Evolutionary conservation across 2,888 invertebrate species (phyloP), one percentile per base, ranked within the genome.

Genomic region (Nebria brevicollis): DNA sequence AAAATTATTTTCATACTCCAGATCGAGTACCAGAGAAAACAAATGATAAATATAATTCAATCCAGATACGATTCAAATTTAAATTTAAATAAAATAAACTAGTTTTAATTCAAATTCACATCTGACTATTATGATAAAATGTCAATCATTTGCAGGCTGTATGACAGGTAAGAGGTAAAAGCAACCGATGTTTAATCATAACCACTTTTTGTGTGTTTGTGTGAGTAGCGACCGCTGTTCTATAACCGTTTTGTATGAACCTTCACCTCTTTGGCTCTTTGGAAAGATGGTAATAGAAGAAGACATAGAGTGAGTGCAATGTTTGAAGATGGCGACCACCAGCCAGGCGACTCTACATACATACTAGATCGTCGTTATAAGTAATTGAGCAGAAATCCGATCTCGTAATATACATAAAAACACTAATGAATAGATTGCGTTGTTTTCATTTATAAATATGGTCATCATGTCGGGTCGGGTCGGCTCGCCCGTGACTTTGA

Each of bases 331-430:
- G 72, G 72, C 72, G 72, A 72, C 72, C 72, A 72, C 72, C 72
- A 72, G 72, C 41, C 72, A 42, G 54, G 54, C 54, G 54, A 54
- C 54, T 25, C 20, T 68, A 68, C 26, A 68, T 20, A 68, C 68
- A 26, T 66, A 66, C 4, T 66, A n/a, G 66, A 66, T 66, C n/a
- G 15, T 68, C 20, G 68, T 26, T 20, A 68, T 26, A 68, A 68
- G 74, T 74, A 74, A 74, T 74, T 74, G 74, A 43, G 74, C 74
- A 74, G 74, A 74, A 74, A 43, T 74, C 74, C 74, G 74, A 74
- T 74, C 54, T 54, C 54, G 54, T 54, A 54, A 54, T 54, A 54
- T 54, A 54, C 34, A 34, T 34, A 34, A 34, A 34, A 34, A 34
- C 20, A n/a, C 68, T 43, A 43, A 74, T 74, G 54, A 74, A 74